Evolutionary conservation across 2,888 invertebrate species (phyloP).

Genomic region (Silvanus unidentatus): DNA sequence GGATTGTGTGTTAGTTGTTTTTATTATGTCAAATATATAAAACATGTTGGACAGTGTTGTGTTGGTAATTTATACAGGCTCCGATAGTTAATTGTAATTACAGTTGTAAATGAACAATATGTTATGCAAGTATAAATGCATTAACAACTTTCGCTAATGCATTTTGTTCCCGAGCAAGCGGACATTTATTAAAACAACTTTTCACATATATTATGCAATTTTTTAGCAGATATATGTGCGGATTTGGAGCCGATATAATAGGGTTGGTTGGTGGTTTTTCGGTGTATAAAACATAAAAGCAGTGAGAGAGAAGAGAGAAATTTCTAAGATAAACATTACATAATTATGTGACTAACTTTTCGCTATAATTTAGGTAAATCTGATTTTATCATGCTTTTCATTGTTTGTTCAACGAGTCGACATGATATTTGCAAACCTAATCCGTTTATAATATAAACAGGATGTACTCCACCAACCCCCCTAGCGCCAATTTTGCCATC

Average conservation of each 20-base stretch:
- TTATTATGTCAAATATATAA: conserved; percentile 1
- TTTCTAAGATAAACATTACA: conserved; percentile 12
- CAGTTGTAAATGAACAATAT: conserved; percentile 21
- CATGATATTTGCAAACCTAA: conserved; percentile 34
- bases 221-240: no score
- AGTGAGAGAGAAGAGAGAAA: no score
- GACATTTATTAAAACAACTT: conserved; percentile 26
- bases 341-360: conserved; percentile 18
- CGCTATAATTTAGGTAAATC: conserved; percentile 23
- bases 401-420: conserved; percentile 24
- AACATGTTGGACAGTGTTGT: background rate
- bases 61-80: conserved; percentile 4
- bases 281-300: background rate
- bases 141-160: conserved; percentile 30
- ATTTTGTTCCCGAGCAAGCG: conserved; percentile 23
- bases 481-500: conserved; percentile 9
- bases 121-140: conserved; percentile 24
- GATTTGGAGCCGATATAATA: no score
- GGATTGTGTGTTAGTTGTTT: no score
- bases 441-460: conserved; percentile 36
- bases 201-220: conserved; percentile 18
- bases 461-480: conserved; percentile 24
- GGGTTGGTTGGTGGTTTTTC: no score
- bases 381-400: conserved; percentile 23
- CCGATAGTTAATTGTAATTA: conserved; percentile 23